phyloP scores from a whole-genome alignment of 2,888 invertebrate genomes.

The Sminthurides aquaticus region DNA sequence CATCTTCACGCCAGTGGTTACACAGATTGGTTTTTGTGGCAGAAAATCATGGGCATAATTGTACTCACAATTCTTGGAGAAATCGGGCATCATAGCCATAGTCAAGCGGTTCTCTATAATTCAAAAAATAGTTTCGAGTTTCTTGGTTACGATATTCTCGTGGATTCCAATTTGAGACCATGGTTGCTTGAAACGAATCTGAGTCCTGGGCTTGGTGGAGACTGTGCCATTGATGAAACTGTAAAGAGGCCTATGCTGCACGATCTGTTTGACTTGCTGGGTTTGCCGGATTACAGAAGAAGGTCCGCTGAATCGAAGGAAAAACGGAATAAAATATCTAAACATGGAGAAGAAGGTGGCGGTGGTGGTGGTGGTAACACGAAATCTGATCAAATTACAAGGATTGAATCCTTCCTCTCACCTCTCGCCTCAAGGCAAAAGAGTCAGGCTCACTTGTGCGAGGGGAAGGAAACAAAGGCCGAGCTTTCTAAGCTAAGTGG shows the following conservation, averaged over 20 bases:
- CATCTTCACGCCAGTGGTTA: conserved; percentile 61
- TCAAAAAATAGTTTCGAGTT: conserved; percentile 73
- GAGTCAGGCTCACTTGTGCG: background rate
- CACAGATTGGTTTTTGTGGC: conserved; percentile 72
- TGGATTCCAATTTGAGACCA: conserved; percentile 72
- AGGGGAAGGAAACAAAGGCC: background rate
- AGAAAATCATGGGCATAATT: conserved; percentile 65
- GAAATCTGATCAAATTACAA: background rate
- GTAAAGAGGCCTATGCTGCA: conserved; percentile 79
- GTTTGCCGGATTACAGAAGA: conserved; percentile 53
- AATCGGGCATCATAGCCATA: conserved; percentile 13
- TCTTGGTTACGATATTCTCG: conserved; percentile 82
- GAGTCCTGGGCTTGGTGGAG: conserved; percentile 70
- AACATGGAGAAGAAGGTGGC: too few species aligned
- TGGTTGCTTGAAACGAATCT: conserved; percentile 74
- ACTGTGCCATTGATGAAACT: conserved; percentile 68
- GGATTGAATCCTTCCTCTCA: background rate
- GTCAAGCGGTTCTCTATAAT: conserved; percentile 48
- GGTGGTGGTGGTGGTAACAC: background rate
- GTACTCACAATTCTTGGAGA: conserved; percentile 64
- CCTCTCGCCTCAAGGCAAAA: background rate
- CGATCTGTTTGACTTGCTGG: conserved; percentile 71
- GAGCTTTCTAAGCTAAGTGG: background rate
- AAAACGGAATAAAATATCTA: too few species aligned
- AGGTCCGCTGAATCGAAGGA: background rate